Percentiles rank a stretch among this genome's conserved stretches.
phyloP scores from a whole-genome alignment of 2,113 vertebrate genomes.

The Numenius arquata region DNA sequence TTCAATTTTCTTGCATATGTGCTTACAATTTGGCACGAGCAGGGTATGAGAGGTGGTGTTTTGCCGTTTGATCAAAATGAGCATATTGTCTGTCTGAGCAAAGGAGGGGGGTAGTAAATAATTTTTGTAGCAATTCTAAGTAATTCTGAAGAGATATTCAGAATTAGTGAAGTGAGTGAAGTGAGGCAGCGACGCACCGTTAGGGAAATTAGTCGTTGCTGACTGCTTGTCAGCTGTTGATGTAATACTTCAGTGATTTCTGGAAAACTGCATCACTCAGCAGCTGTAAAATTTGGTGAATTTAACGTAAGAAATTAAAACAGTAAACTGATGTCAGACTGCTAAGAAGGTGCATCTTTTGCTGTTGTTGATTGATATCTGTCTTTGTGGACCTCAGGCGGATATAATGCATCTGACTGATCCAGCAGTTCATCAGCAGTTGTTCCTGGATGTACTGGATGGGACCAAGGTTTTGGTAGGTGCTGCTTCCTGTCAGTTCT shows the following conservation, averaged over 20 bases:
- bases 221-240: not conserved
- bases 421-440: slow-evolving; percentile 76
- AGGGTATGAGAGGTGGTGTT: not conserved
- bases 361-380: not conserved
- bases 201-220: not conserved
- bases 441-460: slow-evolving; percentile 92
- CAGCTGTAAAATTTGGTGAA: not conserved
- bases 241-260: not conserved
- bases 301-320: not conserved
- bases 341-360: not conserved
- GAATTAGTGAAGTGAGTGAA: too few relatives aligned
- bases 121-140: not conserved
- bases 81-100: not conserved
- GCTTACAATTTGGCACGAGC: not conserved
- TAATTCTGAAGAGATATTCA: not conserved
- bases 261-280: not conserved
- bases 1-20: not conserved
- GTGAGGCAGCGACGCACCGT: not conserved
- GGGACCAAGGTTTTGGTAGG: slow-evolving; percentile 89
- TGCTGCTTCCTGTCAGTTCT: not conserved
- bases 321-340: not conserved
- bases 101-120: not conserved
- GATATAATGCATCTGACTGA: slow-evolving; percentile 91
- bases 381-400: slow-evolving; percentile 67
- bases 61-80: not conserved